phyloP scores from a whole-genome alignment of 1,140 invertebrate species.

The Bombus pascuorum region DNA sequence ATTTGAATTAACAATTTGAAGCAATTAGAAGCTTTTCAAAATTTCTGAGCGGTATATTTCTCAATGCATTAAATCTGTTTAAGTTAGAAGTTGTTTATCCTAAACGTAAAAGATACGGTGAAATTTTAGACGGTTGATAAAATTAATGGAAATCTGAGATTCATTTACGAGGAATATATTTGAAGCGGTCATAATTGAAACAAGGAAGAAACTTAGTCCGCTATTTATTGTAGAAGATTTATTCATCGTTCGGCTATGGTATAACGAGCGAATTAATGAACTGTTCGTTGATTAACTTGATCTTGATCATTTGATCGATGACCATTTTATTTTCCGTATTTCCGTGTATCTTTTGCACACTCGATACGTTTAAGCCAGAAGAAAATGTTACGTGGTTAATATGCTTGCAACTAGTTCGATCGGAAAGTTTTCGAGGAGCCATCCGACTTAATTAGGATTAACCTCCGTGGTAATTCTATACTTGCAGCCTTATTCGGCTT shows the following conservation, averaged over 20 bases:
- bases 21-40: background rate
- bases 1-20: background rate
- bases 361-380: background rate
- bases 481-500: background rate
- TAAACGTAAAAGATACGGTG: background rate
- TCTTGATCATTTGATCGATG: background rate
- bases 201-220: background rate
- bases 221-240: background rate
- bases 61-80: background rate
- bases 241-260: background rate
- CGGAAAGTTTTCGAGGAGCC: conserved; percentile 8
- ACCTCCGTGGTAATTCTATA: conserved; percentile 5
- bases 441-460: conserved; percentile 22
- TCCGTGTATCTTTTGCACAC: background rate
- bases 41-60: background rate
- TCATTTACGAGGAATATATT: too few species aligned
- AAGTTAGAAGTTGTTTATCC: background rate
- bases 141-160: background rate
- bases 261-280: background rate
- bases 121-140: background rate
- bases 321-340: background rate
- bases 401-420: too few species aligned
- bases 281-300: background rate
- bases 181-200: background rate
- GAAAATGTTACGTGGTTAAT: background rate